Base-by-base conservation (phyloP, 23 tunicate species). In the Clavelina lepadiformis region DNA sequence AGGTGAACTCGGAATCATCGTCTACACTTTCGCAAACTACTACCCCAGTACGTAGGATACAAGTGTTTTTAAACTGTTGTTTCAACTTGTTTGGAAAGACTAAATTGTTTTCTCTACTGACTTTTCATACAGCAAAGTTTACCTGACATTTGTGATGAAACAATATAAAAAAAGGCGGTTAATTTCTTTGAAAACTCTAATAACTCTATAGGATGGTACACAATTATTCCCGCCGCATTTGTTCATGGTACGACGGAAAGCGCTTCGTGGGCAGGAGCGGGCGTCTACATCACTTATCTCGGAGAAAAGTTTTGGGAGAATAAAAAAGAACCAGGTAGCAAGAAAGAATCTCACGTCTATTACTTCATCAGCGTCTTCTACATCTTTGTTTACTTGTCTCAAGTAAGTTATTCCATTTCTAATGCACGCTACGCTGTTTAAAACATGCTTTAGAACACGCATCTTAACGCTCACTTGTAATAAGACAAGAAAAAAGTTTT, bases 121-220 rank as follows among this genome's bases (percentile, higher is more conserved):
- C 4, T 24, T 5, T 24, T 7, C n/a, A n/a, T n/a, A n/a, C n/a
- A n/a, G n/a, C n/a, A n/a, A 5, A 23, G 5, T 28, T 4, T 51
- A 5, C 25, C 25, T 51, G 5, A 23, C 13, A 13, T 44, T 13
- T 44, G 13, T 44, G 13, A 11, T 44, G n/a, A n/a, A n/a, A n/a
- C n/a, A n/a, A n/a, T n/a, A n/a, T n/a, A n/a, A n/a, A n/a, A n/a
- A n/a, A n/a, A n/a, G n/a, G n/a, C n/a, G n/a, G n/a, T n/a, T n/a
- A n/a, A n/a, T n/a, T n/a, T n/a, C n/a, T n/a, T n/a, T n/a, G n/a
- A n/a, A n/a, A n/a, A n/a, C n/a, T n/a, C n/a, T n/a, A n/a, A n/a
- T n/a, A n/a, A n/a, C n/a, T n/a, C 50, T 72, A 25, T 46, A 82
- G 91, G 72, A 27, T 73, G 81, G 76, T 82, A 66, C 65, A 74